phyloP scores from a whole-genome alignment of 2,888 invertebrate species.

The Chloromyia formosa region DNA sequence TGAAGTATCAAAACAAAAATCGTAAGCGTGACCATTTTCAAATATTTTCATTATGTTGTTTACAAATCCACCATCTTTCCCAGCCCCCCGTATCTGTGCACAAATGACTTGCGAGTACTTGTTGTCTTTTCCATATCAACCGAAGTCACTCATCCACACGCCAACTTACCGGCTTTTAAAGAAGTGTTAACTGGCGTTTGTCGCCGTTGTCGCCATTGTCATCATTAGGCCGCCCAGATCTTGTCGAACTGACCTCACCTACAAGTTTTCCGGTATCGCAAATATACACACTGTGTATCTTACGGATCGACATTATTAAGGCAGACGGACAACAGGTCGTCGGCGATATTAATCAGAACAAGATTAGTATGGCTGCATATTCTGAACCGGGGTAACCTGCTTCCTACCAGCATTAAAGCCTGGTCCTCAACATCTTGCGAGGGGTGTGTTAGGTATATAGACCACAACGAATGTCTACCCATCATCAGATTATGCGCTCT shows the following conservation, averaged over 20 bases:
- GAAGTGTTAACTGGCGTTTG: neutral
- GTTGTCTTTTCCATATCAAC: slow-evolving; percentile 4
- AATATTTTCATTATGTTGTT: slow-evolving; percentile 5
- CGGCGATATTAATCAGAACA: slow-evolving; percentile 32
- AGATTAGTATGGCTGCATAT: slow-evolving; percentile 21
- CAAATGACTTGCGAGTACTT: neutral
- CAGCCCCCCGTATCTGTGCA: slow-evolving; percentile 11
- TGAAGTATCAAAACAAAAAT: slow-evolving; percentile 18
- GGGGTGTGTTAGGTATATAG: slow-evolving; percentile 8
- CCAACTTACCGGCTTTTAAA: slow-evolving; percentile 11
- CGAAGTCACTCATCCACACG: neutral
- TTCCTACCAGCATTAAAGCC: neutral
- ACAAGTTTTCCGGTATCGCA: slow-evolving; percentile 1
- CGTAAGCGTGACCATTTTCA: slow-evolving; percentile 21
- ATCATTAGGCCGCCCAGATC: slow-evolving; percentile 32
- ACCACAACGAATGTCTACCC: neutral
- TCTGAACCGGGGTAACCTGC: slow-evolving; percentile 4
- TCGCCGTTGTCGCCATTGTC: slow-evolving; percentile 1
- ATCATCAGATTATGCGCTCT: neutral
- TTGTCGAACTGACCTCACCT: slow-evolving; percentile 41
- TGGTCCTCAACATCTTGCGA: neutral
- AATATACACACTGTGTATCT: slow-evolving; percentile 22
- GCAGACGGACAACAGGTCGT: neutral
- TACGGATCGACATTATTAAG: slow-evolving; percentile 1
- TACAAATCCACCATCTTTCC: slow-evolving; percentile 30